Conservation (phyloP, 2,888 invertebrate genomes). For the Scaptomyza polygonia region DNA sequence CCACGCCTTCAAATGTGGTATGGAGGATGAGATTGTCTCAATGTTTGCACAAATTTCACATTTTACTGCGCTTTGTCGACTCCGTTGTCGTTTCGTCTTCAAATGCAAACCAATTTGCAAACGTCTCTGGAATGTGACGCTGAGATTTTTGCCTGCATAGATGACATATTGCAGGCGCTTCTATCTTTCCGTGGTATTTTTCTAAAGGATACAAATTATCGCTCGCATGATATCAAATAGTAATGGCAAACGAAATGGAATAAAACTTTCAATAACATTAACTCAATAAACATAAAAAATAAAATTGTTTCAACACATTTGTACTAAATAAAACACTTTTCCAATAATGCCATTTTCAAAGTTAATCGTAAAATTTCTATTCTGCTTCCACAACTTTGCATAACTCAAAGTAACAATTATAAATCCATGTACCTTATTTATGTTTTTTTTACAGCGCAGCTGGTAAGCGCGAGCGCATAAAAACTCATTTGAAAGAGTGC, state of each 20-base stretch:
- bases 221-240: too few species aligned
- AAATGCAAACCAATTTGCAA: slow-evolving; percentile 75
- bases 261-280: too few species aligned
- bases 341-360: too few species aligned
- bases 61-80: slow-evolving; percentile 66
- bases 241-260: too few species aligned
- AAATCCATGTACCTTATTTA: slow-evolving; percentile 19
- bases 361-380: too few species aligned
- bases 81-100: slow-evolving; percentile 67
- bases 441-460: slow-evolving; percentile 41
- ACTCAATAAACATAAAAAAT: too few species aligned
- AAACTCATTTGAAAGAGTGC: slow-evolving; percentile 76
- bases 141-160: slow-evolving; percentile 50
- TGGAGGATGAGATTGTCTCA: slow-evolving; percentile 40
- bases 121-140: slow-evolving; percentile 53
- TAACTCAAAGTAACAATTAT: too few species aligned
- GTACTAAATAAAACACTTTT: too few species aligned
- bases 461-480: slow-evolving; percentile 64
- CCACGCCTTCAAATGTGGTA: slow-evolving; percentile 30
- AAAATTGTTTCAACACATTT: too few species aligned
- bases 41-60: slow-evolving; percentile 76
- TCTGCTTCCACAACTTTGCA: too few species aligned
- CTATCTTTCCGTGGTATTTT: background rate
- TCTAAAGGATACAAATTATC: too few species aligned
- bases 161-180: slow-evolving; percentile 36